These are phyloP conservation scores for Zhengitettix transpicula DNA, from an alignment of 2,888 invertebrate genomes.

Conservation along the genomic window DNA sequence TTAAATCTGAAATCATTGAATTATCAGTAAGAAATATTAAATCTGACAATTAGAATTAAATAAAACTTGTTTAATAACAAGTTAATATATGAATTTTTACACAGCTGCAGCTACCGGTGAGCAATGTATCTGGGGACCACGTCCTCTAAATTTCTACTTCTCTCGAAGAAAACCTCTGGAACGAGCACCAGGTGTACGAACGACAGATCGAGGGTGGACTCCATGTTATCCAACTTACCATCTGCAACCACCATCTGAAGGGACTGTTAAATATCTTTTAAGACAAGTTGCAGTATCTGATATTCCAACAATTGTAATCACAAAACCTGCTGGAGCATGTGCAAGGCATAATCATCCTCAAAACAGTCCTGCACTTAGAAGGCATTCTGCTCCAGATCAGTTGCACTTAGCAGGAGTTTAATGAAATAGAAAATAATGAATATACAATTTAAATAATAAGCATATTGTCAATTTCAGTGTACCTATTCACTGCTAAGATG, in stretches of 20 bases:
- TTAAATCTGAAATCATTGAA: no score
- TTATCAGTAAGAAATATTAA: no score
- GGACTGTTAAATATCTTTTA: neutral
- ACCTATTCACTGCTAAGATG: no score
- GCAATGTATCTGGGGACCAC: slow-evolving; percentile 12
- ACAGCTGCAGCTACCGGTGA: slow-evolving; percentile 11
- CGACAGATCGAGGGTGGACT: neutral
- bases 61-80: no score
- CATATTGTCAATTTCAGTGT: no score
- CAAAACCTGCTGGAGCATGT: neutral
- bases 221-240: neutral
- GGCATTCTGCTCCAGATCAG: neutral
- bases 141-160: slow-evolving; percentile 11
- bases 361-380: neutral
- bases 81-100: neutral
- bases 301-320: neutral
- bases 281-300: neutral
- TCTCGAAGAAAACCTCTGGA: slow-evolving; percentile 3
- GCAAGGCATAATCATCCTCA: neutral
- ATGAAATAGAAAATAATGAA: no score
- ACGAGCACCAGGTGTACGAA: neutral
- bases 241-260: neutral
- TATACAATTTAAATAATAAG: no score
- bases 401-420: no score
- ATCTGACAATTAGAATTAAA: no score